Conservation (phyloP, 2,113 vertebrate species). For the Gambusia holbrooki region DNA sequence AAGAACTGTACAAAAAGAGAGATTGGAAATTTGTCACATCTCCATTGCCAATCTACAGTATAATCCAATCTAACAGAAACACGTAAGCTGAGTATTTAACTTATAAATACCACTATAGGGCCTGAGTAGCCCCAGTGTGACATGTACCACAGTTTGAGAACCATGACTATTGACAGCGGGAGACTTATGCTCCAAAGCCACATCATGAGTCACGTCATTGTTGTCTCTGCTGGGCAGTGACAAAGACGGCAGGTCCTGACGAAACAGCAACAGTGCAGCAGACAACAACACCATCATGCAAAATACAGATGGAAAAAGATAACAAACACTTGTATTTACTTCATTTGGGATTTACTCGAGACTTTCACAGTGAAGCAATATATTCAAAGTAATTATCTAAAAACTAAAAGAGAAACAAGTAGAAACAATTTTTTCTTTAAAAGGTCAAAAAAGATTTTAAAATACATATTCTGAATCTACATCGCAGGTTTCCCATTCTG, state of each 20-base stretch:
- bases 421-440: not conserved
- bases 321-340: not conserved
- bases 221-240: constrained; percentile 35
- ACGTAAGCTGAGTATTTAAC: too few species aligned
- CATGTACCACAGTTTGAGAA: not conserved
- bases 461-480: not conserved
- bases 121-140: too few species aligned
- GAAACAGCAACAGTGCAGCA: constrained; percentile 18
- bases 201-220: constrained; percentile 11
- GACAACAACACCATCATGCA: constrained; percentile 1
- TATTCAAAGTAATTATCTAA: not conserved
- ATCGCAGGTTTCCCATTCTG: not conserved
- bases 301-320: constrained; percentile 16
- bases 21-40: too few species aligned
- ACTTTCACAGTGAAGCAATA: not conserved
- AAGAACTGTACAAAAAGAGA: not conserved
- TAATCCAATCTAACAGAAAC: too few species aligned
- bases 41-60: too few species aligned
- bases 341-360: not conserved
- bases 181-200: too few species aligned
- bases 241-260: constrained; percentile 30
- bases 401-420: not conserved
- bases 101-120: too few species aligned
- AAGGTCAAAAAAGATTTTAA: not conserved
- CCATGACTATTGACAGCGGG: not conserved